Base-by-base conservation (phyloP, 2,113 vertebrate genomes). In the Paratilapia polleni region DNA sequence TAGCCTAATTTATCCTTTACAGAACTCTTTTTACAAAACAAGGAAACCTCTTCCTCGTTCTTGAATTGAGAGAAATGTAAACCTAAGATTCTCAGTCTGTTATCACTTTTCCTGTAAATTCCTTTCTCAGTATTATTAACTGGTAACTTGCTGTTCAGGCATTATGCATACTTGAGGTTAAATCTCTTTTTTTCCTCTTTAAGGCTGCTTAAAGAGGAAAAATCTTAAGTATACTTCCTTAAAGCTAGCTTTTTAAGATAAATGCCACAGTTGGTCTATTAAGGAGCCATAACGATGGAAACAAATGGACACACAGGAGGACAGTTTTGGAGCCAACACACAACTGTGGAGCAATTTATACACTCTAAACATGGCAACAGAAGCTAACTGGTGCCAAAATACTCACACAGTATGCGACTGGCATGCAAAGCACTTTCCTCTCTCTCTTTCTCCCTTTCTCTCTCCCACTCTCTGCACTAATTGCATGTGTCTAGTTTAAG, bases 201-300 rank as follows among this genome's bases (percentile, higher is more conserved):
- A n/a, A 90, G 58, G 60, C 62, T 8, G 4, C 49, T 84, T 81
- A 66, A 83, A 24, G 63, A 24, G 76, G 31, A 70, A 81, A 81
- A 62, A 74, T 84, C 60, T 81, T 77, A 80, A 81, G 68, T 70
- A 77, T 91, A 79, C 59, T 80, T 88, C 70, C 58, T 77, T 68
- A 81, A 83, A 83, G 82, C 78, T 80, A 83, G 79, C 79, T 41
- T 59, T 83, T 87, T 66, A 64, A 85, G 80, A 82, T 41, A 76
- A 77, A 90, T 89, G 81, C 68, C 80, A 88, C 85, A 84, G 60
- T 90, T 85, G 76, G 89, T 82, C 82, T 86, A 86, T 90, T 93
- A 87, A 81, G 75, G 60, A 84, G 74, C 78, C 52, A 74, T 87
- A 90, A 88, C 15, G 58, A 84, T 81, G 64, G 85, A 86, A 88